Conservation (phyloP, 2,888 invertebrate species). For the Ernsta delagoae region DNA sequence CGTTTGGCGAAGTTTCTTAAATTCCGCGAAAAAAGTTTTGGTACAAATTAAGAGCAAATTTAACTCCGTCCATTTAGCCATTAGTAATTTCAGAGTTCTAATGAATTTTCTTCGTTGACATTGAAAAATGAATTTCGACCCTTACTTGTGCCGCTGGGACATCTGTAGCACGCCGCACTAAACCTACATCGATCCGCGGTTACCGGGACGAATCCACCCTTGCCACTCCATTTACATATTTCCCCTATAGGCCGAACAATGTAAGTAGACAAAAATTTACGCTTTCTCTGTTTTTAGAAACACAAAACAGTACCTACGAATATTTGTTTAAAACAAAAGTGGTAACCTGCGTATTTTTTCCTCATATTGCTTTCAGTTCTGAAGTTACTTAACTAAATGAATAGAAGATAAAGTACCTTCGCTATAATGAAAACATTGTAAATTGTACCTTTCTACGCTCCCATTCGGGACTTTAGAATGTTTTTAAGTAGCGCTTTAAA, state of each 20-base stretch:
- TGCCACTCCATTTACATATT: constrained; percentile 47
- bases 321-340: no score
- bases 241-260: constrained; percentile 37
- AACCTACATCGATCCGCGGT: constrained; percentile 60
- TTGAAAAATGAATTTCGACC: constrained; percentile 82
- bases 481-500: constrained; percentile 54
- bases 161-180: constrained; percentile 59
- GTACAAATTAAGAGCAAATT: constrained; percentile 84
- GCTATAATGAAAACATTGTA: constrained; percentile 14
- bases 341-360: no score
- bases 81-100: constrained; percentile 84
- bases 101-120: constrained; percentile 84
- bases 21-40: constrained; percentile 77
- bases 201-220: constrained; percentile 50
- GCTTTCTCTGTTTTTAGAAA: constrained; percentile 28
- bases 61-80: constrained; percentile 82
- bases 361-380: neutral
- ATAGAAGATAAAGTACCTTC: neutral
- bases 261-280: constrained; percentile 34
- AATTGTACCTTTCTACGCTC: constrained; percentile 18
- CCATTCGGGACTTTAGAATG: constrained; percentile 45
- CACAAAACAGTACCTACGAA: no score
- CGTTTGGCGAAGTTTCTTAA: constrained; percentile 77
- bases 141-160: constrained; percentile 67
- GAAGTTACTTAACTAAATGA: constrained; percentile 2